Evolutionary conservation across 2,797 vertebrate genomes (phyloP), one percentile per base, ranked within the genome.

Genomic region (Tokudaia tokunoshimensis): DNA sequence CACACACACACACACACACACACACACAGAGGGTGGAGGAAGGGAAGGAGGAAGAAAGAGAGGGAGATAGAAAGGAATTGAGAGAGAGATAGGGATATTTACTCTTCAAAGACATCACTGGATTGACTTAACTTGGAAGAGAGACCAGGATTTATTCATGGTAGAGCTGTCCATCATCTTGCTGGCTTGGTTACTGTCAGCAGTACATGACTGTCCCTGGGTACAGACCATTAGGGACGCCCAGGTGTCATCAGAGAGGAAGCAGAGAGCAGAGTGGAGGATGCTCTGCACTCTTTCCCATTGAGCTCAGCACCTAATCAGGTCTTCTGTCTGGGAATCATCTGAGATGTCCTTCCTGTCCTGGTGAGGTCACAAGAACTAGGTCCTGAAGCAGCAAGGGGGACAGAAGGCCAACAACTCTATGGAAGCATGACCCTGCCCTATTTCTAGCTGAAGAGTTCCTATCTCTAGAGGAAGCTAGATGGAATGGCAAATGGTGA

Each of bases 331-430:
- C 11, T 19, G 31, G 24, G 57, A 55, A 0, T 6, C 20, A 37
- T 31, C 6, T 59, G 34, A 61, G 44, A 31, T 2, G 61, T 26
- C 13, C n/a, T 31, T 1, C 12, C 15, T 0, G 0, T 57, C 31
- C 63, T 14, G 22, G 87, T 4, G 74, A 9, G 1, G 72, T 52
- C 59, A 52, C 0, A 31, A 83, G 86, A 92, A 82, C 31, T 70
- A 72, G 79, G 61, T 4, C 72, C 70, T 44, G 37, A 63, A 47
- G 85, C 29, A 20, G 76, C 0, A 3, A n/a, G 52, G 55, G 31
- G 55, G 31, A 20, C 44, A 75, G 75, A 74, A 29, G 26, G 41
- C 52, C 47, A 37, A 10, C 22, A 61, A 3, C 8, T 82, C 44
- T 76, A 13, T n/a, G 59, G 17, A 95, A 52, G 61, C 1, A 1